These are phyloP conservation scores for Heteronetta atricapilla DNA, from an alignment of 2,113 vertebrate species.

Conservation along the genomic window DNA sequence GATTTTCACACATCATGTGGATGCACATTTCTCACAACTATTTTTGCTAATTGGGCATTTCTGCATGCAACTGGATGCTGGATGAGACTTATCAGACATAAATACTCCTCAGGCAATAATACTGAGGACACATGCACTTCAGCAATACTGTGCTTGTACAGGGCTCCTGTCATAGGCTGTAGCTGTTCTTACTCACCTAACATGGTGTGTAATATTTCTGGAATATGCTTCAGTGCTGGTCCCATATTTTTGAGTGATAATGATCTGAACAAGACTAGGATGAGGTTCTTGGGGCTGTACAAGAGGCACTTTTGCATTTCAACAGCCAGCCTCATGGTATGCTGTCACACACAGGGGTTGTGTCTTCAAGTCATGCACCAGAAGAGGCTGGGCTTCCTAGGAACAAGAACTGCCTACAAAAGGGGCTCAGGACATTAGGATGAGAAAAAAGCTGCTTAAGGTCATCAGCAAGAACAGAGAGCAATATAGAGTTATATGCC, in stretches of 20 bases:
- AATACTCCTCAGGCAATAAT: background rate
- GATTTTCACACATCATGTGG: background rate
- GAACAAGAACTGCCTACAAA: background rate
- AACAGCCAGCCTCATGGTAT: background rate
- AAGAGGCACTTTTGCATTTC: background rate
- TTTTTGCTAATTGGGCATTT: background rate
- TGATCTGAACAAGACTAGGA: background rate
- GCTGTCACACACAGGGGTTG: background rate
- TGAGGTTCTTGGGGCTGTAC: background rate
- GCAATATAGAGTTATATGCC: background rate
- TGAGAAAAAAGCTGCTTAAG: background rate
- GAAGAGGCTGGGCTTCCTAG: background rate
- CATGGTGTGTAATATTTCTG: background rate
- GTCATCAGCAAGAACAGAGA: background rate
- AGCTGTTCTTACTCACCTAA: background rate
- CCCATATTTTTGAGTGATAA: background rate
- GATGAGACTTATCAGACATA: background rate
- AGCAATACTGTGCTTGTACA: background rate
- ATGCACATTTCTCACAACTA: background rate
- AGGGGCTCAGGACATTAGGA: background rate
- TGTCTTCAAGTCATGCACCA: background rate
- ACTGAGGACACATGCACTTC: background rate
- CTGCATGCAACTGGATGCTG: rapidly evolving
- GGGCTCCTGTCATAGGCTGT: background rate
- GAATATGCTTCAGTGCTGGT: background rate